These are phyloP conservation scores for Spatulosminthurus flaviceps DNA, from an alignment of 2,888 invertebrate species.

Conservation along the genomic window DNA sequence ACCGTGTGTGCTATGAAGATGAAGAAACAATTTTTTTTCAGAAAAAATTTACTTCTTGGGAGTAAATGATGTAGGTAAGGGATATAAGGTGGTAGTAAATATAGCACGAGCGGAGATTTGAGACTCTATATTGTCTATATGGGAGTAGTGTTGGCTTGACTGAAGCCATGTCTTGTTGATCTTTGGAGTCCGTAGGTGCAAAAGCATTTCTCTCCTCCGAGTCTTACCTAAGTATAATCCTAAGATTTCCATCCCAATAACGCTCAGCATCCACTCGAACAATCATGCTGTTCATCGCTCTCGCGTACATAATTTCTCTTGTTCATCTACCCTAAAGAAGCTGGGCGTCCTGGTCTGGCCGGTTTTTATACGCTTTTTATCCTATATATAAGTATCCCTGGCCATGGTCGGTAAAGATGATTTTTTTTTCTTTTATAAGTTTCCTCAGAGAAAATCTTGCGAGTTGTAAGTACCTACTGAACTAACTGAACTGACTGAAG, in stretches of 20 bases:
- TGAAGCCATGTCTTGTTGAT: conserved; percentile 14
- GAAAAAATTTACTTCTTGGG: background rate
- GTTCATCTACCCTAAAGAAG: conserved; percentile 30
- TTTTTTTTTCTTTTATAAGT: background rate
- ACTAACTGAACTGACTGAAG: no score
- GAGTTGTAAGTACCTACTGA: no score
- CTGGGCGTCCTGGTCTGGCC: conserved; percentile 38
- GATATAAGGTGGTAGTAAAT: background rate
- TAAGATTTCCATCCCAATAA: conserved; percentile 42
- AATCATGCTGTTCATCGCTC: conserved; percentile 43
- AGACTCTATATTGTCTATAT: no score
- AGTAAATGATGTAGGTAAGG: background rate
- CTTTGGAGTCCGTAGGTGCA: conserved; percentile 18
- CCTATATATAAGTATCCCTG: conserved; percentile 24
- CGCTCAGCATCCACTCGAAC: conserved; percentile 36
- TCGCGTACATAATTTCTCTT: conserved; percentile 39
- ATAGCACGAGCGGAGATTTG: background rate
- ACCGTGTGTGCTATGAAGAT: background rate
- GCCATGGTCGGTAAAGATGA: conserved; percentile 2
- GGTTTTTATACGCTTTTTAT: conserved; percentile 42
- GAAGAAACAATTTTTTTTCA: background rate
- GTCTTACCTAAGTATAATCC: conserved; percentile 25
- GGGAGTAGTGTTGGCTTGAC: background rate
- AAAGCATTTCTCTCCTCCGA: background rate
- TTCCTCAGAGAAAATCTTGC: background rate